Evolutionary conservation across 1,140 invertebrate species (phyloP).

Genomic region (Teleogryllus occipitalis): DNA sequence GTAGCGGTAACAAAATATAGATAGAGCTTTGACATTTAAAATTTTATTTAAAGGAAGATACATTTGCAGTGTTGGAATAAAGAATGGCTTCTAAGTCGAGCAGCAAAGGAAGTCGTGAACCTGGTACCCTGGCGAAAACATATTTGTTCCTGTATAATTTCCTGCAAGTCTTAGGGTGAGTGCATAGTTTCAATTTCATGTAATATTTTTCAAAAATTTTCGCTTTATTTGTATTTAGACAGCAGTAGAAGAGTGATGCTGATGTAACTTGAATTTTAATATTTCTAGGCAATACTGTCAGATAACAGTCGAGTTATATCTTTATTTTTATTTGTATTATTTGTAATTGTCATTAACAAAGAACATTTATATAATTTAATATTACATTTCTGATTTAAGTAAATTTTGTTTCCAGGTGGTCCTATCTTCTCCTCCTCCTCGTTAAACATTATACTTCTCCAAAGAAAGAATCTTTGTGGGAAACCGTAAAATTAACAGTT

Average conservation of each 20-base stretch:
- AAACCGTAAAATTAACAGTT: slow-evolving; percentile 54
- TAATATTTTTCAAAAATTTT: neutral
- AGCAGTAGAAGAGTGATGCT: too few relatives aligned
- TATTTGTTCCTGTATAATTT: slow-evolving; percentile 39
- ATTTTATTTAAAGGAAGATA: neutral
- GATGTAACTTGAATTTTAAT: too few relatives aligned
- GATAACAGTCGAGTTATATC: too few relatives aligned
- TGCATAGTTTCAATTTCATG: slow-evolving; percentile 10
- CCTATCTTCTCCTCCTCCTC: slow-evolving; percentile 57
- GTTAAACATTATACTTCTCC: slow-evolving; percentile 44
- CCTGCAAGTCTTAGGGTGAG: slow-evolving; percentile 37
- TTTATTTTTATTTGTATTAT: too few relatives aligned
- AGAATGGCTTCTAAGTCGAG: slow-evolving; percentile 4
- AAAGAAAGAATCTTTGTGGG: slow-evolving; percentile 50
- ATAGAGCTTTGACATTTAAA: neutral
- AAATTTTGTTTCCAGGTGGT: slow-evolving; percentile 49
- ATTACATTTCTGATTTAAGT: neutral
- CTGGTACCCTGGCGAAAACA: slow-evolving; percentile 28
- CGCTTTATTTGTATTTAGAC: neutral
- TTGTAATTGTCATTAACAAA: too few relatives aligned
- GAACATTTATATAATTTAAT: neutral
- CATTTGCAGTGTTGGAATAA: neutral
- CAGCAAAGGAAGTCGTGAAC: slow-evolving; percentile 26
- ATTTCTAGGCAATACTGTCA: too few relatives aligned
- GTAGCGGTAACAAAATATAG: neutral